These are phyloP conservation scores for Botia kubotai DNA, from an alignment of 2,797 vertebrate species.

Conservation along the genomic window DNA sequence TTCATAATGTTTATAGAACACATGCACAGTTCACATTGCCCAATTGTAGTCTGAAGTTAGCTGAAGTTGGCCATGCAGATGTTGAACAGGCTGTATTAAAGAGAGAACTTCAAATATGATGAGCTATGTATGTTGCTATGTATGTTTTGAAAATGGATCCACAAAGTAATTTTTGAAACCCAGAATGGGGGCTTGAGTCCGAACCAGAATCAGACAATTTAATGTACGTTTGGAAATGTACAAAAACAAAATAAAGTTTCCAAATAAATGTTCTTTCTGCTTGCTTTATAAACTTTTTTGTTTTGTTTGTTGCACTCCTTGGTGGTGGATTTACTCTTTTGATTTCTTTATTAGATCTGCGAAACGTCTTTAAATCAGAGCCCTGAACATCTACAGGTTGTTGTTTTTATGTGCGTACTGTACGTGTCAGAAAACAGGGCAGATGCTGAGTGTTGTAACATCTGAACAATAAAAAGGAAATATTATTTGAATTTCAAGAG, in stretches of 20 bases:
- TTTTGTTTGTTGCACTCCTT: conserved; percentile 70
- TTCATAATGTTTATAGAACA: conserved; percentile 62
- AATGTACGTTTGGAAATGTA: conserved; percentile 71
- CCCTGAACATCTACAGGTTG: conserved; percentile 46
- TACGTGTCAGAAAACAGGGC: conserved; percentile 59
- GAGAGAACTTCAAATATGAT: conserved; percentile 69
- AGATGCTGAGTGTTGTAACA: conserved; percentile 65
- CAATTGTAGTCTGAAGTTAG: conserved; percentile 62
- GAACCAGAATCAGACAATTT: conserved; percentile 30
- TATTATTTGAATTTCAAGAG: conserved; percentile 70
- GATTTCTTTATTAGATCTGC: conserved; percentile 58
- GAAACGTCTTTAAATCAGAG: conserved; percentile 64
- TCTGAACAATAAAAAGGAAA: conserved; percentile 67
- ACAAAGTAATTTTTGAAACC: conserved; percentile 54
- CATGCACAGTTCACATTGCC: conserved; percentile 69
- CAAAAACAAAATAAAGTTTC: conserved; percentile 83
- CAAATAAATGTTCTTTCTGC: conserved; percentile 81
- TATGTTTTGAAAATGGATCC: conserved; percentile 53
- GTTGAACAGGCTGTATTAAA: conserved; percentile 54
- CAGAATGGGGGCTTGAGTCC: conserved; percentile 67
- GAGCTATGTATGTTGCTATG: conserved; percentile 59
- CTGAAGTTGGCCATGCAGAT: conserved; percentile 52
- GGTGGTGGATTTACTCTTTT: conserved; percentile 71
- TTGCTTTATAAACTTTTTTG: conserved; percentile 74
- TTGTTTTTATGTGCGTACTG: conserved; percentile 61